These are phyloP conservation scores for Metacarcinus magister DNA, from an alignment of 2,888 invertebrate species.

Conservation along the genomic window DNA sequence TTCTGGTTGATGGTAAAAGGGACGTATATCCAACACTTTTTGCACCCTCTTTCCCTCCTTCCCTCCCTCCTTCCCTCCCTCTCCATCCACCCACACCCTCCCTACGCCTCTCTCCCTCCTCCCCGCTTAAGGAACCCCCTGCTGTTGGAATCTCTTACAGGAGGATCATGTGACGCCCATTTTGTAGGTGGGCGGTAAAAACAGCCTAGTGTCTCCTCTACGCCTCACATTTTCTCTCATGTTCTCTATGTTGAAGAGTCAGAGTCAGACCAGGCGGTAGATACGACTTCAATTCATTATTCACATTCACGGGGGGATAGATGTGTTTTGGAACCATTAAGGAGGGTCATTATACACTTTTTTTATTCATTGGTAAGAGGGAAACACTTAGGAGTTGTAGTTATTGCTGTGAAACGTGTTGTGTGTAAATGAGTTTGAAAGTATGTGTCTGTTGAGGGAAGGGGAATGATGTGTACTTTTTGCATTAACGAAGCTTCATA, in stretches of 20 bases:
- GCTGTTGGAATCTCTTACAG: constrained; percentile 43
- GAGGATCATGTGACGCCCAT: neutral
- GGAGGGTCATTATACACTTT: too few species aligned
- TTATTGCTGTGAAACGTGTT: too few species aligned
- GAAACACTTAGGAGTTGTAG: too few species aligned
- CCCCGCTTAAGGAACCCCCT: neutral
- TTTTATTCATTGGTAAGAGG: too few species aligned
- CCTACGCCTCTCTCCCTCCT: neutral
- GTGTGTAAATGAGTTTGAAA: too few species aligned
- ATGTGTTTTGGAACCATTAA: too few species aligned
- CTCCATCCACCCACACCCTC: neutral
- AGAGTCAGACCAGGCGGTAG: neutral
- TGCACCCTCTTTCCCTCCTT: neutral
- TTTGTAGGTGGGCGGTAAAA: constrained; percentile 45
- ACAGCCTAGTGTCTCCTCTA: neutral
- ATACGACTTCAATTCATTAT: neutral
- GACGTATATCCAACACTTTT: constrained; percentile 21
- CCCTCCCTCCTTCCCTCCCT: neutral
- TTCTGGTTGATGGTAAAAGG: neutral
- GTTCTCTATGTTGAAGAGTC: neutral
- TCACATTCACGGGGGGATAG: neutral
- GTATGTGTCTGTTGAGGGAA: too few species aligned
- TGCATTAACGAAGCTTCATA: too few species aligned
- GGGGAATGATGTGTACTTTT: too few species aligned
- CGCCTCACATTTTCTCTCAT: constrained; percentile 19